Evolutionary conservation across 2,888 invertebrate genomes (phyloP).

Genomic region (Noctua janthina): DNA sequence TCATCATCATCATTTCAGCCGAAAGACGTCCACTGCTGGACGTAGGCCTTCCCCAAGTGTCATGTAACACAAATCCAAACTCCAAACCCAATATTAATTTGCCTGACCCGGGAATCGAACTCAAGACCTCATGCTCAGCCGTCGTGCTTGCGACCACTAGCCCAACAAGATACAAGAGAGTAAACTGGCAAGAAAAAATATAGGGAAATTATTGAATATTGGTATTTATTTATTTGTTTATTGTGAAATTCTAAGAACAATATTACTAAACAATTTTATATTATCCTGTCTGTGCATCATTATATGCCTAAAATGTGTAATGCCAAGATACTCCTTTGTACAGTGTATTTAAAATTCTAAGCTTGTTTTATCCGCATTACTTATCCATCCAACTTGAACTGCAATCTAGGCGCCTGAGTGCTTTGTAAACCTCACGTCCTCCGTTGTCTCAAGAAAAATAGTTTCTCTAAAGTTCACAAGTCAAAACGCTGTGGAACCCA

Average conservation of each 20-base stretch:
- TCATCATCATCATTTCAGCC: no score
- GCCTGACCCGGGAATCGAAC: neutral
- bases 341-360: conserved; percentile 24
- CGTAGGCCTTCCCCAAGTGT: no score
- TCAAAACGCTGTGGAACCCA: neutral
- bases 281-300: neutral
- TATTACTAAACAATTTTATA: neutral
- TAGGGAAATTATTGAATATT: neutral
- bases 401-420: conserved; percentile 24
- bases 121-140: neutral
- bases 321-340: neutral
- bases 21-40: no score
- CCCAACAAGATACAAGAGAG: neutral
- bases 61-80: neutral
- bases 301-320: neutral
- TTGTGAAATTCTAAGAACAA: neutral
- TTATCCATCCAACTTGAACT: conserved; percentile 18
- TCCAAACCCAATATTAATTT: neutral
- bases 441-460: conserved; percentile 27
- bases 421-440: conserved; percentile 16
- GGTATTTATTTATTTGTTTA: neutral
- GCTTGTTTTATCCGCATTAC: neutral
- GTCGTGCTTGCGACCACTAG: no score
- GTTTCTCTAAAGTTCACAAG: conserved; percentile 18
- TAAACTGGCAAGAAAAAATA: neutral